Conservation (phyloP, 2,888 invertebrate genomes). For the Meteorus colon region DNA sequence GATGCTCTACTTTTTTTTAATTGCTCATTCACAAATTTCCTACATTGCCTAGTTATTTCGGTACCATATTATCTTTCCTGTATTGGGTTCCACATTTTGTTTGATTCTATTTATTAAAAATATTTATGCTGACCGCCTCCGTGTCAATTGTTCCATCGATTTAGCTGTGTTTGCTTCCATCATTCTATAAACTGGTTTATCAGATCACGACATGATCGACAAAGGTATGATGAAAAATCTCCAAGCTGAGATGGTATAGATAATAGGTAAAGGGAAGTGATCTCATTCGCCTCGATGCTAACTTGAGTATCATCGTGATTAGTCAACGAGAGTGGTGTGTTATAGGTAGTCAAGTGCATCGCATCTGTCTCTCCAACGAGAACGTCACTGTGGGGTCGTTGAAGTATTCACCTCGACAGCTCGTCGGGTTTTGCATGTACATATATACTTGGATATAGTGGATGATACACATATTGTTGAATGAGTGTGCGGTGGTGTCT, state of each 20-base stretch:
- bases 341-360: not conserved
- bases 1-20: slow-evolving; percentile 29
- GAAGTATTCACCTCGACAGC: not conserved
- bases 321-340: slow-evolving; percentile 33
- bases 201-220: not conserved
- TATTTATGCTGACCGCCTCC: not conserved
- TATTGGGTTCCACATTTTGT: not conserved
- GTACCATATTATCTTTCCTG: not conserved
- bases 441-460: not conserved
- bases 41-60: not conserved
- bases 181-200: slow-evolving; percentile 2
- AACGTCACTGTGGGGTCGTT: slow-evolving; percentile 8
- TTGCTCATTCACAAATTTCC: slow-evolving; percentile 13
- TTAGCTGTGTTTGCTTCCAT: not conserved
- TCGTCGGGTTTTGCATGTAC: not conserved
- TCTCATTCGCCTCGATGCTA: slow-evolving; percentile 48
- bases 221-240: not conserved
- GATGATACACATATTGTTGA: slow-evolving; percentile 8
- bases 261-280: slow-evolving; percentile 30
- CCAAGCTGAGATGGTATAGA: slow-evolving; percentile 21
- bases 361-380: not conserved
- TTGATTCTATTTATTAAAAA: not conserved
- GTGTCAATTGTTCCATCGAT: not conserved
- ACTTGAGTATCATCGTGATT: slow-evolving; percentile 45
- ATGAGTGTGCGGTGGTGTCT: not conserved